Evolutionary conservation across 2,113 vertebrate genomes (phyloP), one percentile per base, ranked within the genome.

Genomic region (Apodemus speciosus): DNA sequence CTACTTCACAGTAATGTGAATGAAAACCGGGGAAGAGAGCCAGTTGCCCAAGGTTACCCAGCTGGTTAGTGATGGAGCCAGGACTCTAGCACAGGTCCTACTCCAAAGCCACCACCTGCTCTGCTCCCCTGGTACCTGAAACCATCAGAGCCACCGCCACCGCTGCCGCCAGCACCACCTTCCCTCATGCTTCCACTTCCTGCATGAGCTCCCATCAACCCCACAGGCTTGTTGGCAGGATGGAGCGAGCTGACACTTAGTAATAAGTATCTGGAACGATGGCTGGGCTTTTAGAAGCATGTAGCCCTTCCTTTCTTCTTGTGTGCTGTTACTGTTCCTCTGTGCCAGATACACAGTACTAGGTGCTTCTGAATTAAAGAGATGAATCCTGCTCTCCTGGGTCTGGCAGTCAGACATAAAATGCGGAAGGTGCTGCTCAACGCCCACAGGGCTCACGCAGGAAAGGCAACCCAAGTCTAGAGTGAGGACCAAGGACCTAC

Each of bases 1-100:
- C 53, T n/a, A n/a, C 30, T 60, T 80, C 40, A 23, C 1, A 77
- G 76, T 5, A 77, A 93, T 85, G 71, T 40, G 80, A 77, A 60
- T 13, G 40, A 84, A 85, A 68, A 35, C 69, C 35, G 60, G 16
- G 71, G 46, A 75, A 93, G 76, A 53, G 20, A 88, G 83, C 46
- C 76, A 35, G 49, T 46, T 23, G 40, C n/a, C 60, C 49, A 68
- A 66, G 88, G 92, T 81, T 53, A 20, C 8, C 85, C 64, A 86
- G 90, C 88, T 87, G 88, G 35, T 58, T 64, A 72, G 66, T 23
- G 77, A 27, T 56, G 76, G 58, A 75, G 76, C 85, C 90, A 89
- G 79, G 51, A 53, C 62, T 83, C 49, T 75, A 21, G 9, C 1
- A 64, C 69, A 49, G 62, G 43, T 83, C 71, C 49, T 32, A 16